These are phyloP conservation scores for Xenus cinereus DNA, from an alignment of 2,113 vertebrate species.

Conservation along the genomic window DNA sequence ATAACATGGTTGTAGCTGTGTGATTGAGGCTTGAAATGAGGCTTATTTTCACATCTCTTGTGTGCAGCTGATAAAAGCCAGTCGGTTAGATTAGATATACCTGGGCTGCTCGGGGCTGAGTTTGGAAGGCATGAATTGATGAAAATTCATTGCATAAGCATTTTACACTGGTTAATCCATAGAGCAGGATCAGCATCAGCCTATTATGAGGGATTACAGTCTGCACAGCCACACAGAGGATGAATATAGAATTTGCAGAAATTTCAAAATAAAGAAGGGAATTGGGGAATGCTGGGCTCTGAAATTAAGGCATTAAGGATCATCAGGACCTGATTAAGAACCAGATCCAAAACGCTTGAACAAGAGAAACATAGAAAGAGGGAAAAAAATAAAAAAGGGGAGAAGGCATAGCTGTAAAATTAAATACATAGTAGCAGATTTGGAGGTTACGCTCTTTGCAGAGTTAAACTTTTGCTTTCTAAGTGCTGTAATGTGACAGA, in stretches of 20 bases:
- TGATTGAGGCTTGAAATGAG: conserved; percentile 20
- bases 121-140: conserved; percentile 8
- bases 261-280: conserved; percentile 1
- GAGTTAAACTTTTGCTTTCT: background rate
- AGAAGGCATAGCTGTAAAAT: conserved; percentile 21
- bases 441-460: background rate
- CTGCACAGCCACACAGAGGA: background rate
- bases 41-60: conserved; percentile 42
- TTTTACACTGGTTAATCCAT: conserved; percentile 45
- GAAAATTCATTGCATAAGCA: conserved; percentile 21
- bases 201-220: conserved; percentile 36
- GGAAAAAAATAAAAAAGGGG: background rate
- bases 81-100: conserved; percentile 39
- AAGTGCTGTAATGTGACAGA: background rate
- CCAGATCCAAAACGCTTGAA: background rate
- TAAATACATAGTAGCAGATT: conserved; percentile 12
- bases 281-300: background rate
- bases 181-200: conserved; percentile 37
- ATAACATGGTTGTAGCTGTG: background rate
- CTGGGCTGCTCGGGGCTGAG: background rate
- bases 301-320: conserved; percentile 34
- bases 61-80: conserved; percentile 29
- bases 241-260: conserved; percentile 16
- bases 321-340: conserved; percentile 1
- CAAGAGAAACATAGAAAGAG: background rate